Evolutionary conservation across 2,888 invertebrate species (phyloP).

Genomic region (Campopleginae sp.): DNA sequence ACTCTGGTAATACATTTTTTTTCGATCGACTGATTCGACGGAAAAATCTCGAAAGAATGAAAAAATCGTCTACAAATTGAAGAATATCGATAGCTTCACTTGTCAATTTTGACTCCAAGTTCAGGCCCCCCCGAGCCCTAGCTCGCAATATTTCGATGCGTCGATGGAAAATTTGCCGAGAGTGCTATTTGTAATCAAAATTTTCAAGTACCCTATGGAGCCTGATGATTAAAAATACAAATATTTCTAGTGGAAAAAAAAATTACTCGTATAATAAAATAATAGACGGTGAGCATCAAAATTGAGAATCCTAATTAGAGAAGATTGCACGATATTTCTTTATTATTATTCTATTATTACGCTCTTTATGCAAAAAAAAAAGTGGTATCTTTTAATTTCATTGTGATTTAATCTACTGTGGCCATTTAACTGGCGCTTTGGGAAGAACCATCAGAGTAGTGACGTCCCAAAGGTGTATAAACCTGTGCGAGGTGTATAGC

Average conservation of each 20-base stretch:
- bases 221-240: background rate
- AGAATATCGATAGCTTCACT: background rate
- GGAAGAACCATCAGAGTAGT: conserved; percentile 4
- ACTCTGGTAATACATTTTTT: background rate
- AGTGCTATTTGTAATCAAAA: background rate
- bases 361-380: conserved; percentile 1
- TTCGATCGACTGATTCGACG: background rate
- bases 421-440: conserved; percentile 27
- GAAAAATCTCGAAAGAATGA: background rate
- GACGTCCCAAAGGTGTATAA: conserved; percentile 18
- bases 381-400: conserved; percentile 30
- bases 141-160: background rate
- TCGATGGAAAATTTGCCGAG: background rate
- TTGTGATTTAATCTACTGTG: conserved; percentile 41
- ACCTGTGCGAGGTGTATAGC: background rate
- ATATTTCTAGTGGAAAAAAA: background rate
- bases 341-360: background rate
- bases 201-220: background rate
- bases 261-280: background rate
- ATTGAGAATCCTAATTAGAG: conserved; percentile 15
- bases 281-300: background rate
- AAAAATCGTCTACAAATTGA: background rate
- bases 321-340: conserved; percentile 1
- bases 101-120: background rate
- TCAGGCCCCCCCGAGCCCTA: background rate